Percentiles rank a stretch among this genome's conserved stretches.
These are phyloP conservation scores for Phortica okadai DNA, from an alignment of 2,888 invertebrate genomes.

Conservation along the genomic window DNA sequence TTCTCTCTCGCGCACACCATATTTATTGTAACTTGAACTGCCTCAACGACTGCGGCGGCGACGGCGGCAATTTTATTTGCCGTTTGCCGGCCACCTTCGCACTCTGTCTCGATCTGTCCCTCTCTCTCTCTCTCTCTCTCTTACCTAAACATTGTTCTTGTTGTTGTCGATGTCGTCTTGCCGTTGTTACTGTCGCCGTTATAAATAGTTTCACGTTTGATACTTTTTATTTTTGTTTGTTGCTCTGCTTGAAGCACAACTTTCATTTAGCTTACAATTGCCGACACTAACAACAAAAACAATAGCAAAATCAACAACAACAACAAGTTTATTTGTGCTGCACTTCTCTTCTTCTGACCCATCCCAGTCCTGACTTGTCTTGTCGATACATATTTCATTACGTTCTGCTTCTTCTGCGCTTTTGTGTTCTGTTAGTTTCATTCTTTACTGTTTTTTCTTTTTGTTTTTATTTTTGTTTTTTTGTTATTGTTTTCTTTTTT, in stretches of 20 bases:
- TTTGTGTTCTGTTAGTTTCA: not conserved
- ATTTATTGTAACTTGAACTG: too few relatives aligned
- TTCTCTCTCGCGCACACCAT: too few relatives aligned
- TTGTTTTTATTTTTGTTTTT: conserved; percentile 32
- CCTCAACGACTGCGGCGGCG: too few relatives aligned
- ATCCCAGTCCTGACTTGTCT: conserved; percentile 28
- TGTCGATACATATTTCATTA: conserved; percentile 20
- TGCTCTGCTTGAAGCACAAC: conserved; percentile 40
- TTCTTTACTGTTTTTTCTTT: conserved; percentile 7
- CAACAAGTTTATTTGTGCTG: conserved; percentile 33
- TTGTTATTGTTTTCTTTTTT: conserved; percentile 33
- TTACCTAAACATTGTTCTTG: conserved; percentile 42
- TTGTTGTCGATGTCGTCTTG: not conserved
- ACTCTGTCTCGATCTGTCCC: conserved; percentile 29
- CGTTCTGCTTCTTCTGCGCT: not conserved
- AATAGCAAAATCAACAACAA: conserved; percentile 27
- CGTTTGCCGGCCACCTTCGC: not conserved
- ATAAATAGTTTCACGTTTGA: conserved; percentile 62
- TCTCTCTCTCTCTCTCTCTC: not conserved
- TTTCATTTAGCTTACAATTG: conserved; percentile 33
- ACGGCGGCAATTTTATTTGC: too few relatives aligned
- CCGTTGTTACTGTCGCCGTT: conserved; percentile 34
- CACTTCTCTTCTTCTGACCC: conserved; percentile 10
- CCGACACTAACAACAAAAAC: conserved; percentile 32
- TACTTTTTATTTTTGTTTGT: conserved; percentile 44